Conservation (phyloP, 1,140 invertebrate genomes). For the Drosophila serrata region DNA sequence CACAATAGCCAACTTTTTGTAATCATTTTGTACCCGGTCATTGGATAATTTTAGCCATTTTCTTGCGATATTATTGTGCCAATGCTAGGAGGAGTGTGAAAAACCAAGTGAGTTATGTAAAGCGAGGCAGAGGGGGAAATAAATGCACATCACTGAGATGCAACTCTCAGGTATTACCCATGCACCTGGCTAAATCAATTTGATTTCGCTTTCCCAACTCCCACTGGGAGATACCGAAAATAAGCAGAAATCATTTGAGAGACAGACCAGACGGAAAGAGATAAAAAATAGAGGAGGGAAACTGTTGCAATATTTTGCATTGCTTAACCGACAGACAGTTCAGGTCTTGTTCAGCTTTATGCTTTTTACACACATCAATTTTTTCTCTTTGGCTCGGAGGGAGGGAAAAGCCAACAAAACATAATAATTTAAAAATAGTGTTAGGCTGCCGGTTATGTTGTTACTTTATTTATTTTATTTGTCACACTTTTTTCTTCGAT, state of each 20-base stretch:
- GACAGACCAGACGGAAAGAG: conserved; percentile 41
- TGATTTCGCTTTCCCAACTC: conserved; percentile 22
- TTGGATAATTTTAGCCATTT: conserved; percentile 12
- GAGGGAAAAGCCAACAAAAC: conserved; percentile 67
- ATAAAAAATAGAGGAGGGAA: conserved; percentile 18
- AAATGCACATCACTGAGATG: conserved; percentile 2
- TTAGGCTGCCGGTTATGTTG: neutral
- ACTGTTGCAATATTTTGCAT: conserved; percentile 78
- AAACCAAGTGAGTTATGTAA: conserved; percentile 4
- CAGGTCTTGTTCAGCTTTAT: conserved; percentile 7
- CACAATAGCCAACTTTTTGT: conserved; percentile 27
- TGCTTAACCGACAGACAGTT: conserved; percentile 54
- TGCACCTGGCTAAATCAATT: conserved; percentile 43
- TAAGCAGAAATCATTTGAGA: conserved; percentile 49
- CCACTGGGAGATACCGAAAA: conserved; percentile 4
- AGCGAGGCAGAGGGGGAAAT: neutral
- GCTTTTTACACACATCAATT: conserved; percentile 30
- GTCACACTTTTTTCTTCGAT: conserved; percentile 11
- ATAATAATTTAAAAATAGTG: conserved; percentile 13
- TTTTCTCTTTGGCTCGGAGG: conserved; percentile 16
- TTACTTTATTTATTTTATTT: conserved; percentile 2
- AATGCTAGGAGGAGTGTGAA: conserved; percentile 51
- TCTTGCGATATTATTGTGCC: conserved; percentile 18
- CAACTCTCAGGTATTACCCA: neutral
- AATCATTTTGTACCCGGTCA: conserved; percentile 49